Conservation (phyloP, 1,140 invertebrate genomes). For the Penaeus vannamei region DNA sequence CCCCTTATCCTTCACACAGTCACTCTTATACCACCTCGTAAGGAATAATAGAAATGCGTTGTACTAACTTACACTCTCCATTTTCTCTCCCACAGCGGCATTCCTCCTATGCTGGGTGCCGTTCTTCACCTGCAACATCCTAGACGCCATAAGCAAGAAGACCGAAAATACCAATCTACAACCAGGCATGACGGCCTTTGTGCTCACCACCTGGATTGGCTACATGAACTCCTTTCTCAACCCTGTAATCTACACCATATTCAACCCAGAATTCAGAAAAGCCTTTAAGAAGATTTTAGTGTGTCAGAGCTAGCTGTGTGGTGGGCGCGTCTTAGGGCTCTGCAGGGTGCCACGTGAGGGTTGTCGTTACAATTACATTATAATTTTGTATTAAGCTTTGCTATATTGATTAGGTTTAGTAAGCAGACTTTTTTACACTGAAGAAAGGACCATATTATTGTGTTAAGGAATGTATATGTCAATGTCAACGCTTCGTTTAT, state of each 20-base stretch:
- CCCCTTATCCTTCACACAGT: no score
- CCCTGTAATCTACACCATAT: constrained; percentile 99
- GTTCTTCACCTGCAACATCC: constrained; percentile 97
- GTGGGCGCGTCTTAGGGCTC: background rate
- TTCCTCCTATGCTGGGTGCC: constrained; percentile 99
- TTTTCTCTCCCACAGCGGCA: constrained; percentile 78
- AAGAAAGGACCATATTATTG: no score
- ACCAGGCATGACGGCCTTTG: constrained; percentile 90
- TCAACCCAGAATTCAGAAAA: constrained; percentile 99
- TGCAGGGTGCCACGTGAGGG: background rate
- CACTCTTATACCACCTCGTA: no score
- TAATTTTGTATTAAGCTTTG: background rate
- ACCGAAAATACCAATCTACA: constrained; percentile 78
- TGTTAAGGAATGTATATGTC: no score
- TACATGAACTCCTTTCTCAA: constrained; percentile 98
- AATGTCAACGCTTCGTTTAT: no score
- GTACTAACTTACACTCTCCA: background rate
- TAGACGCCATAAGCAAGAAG: constrained; percentile 93
- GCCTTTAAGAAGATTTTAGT: constrained; percentile 92
- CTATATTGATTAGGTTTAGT: background rate
- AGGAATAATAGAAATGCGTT: no score
- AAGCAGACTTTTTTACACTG: no score
- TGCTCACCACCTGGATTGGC: constrained; percentile 97
- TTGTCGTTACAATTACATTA: background rate
- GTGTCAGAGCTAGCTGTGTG: constrained; percentile 50